Evolutionary conservation across 2,888 invertebrate species (phyloP), one percentile per base, ranked within the genome.

Genomic region (Perdita meconis): DNA sequence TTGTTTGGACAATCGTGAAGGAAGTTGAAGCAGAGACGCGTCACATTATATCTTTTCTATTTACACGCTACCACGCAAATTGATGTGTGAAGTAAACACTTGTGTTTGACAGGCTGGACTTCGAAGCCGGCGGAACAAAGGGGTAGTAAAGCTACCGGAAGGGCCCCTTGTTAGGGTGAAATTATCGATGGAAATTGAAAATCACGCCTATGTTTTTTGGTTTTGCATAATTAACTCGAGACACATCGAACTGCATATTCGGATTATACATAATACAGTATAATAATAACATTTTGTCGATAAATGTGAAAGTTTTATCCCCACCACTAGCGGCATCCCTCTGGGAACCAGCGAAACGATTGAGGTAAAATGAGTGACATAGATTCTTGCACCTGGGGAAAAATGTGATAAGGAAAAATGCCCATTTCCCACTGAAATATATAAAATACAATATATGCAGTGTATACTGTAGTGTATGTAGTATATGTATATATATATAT

Each of bases 1-100:
- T 19, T 60, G 56, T 51, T 65, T 59, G 75, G 66, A 69, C 69
- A 74, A 79, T 67, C 69, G 36, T n/a, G 56, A 56, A 59, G 72
- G 57, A 69, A 64, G 55, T 67, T 42, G 63, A 66, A 59, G 36
- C 6, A 4, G 30, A 30, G 6, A 30, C 60, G 26, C 55, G 68
- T 59, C 64, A 61, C 42, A 50, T n/a, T 10, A 44, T 8, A 40
- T 16, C 12, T 24, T 53, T 34, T 80, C 65, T 84, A 80, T 84
- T 84, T 84, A 78, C 74, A 71, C 74, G 36, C 42, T 42, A 53
- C 60, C 60, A 63, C 67, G 64, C 76, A 73, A 82, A 91, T 91
- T 90, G 91, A 91, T 91, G 85, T 91, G 91, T 86, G 90, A 92
- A 92, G 85, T 81, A 81, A 67, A 79, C 89, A 88, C 86, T 87